Evolutionary conservation across 1,140 invertebrate species (phyloP).

Genomic region (Papilio aristodemus): DNA sequence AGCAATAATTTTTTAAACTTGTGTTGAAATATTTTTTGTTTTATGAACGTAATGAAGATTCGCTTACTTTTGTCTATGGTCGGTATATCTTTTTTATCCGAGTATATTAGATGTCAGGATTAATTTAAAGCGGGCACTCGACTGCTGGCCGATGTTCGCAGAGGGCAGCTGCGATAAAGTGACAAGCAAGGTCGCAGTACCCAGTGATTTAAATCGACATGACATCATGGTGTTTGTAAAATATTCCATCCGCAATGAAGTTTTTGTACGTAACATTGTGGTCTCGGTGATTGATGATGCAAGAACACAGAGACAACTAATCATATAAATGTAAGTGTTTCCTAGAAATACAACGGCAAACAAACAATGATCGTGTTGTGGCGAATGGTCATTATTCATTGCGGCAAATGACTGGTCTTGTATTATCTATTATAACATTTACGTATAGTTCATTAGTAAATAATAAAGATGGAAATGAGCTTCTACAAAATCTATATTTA

Average conservation of each 20-base stretch:
- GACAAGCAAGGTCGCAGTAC: constrained; percentile 65
- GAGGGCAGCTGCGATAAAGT: constrained; percentile 45
- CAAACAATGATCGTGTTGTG: constrained; percentile 14
- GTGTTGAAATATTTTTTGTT: too few relatives aligned
- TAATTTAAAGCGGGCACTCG: constrained; percentile 5
- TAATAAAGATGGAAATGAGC: background rate
- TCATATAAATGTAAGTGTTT: constrained; percentile 32
- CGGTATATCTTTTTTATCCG: too few relatives aligned
- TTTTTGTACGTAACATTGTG: constrained; percentile 54
- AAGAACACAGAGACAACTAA: constrained; percentile 28
- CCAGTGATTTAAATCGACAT: constrained; percentile 74
- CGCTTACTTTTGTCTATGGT: too few relatives aligned
- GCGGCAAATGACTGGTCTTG: background rate
- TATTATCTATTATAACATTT: constrained; percentile 6
- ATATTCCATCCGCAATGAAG: constrained; percentile 62
- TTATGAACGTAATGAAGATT: too few relatives aligned
- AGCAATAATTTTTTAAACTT: too few relatives aligned
- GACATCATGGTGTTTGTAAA: constrained; percentile 73
- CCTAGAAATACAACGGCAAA: constrained; percentile 17
- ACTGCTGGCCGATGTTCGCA: constrained; percentile 5
- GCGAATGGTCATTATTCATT: constrained; percentile 28
- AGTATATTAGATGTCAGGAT: constrained; percentile 12
- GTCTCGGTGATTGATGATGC: constrained; percentile 30
- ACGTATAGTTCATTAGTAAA: background rate
- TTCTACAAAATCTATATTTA: background rate